Percentiles rank a stretch among this genome's conserved stretches.
Conservation (phyloP, 2,797 vertebrate genomes). For the Anas capensis region DNA sequence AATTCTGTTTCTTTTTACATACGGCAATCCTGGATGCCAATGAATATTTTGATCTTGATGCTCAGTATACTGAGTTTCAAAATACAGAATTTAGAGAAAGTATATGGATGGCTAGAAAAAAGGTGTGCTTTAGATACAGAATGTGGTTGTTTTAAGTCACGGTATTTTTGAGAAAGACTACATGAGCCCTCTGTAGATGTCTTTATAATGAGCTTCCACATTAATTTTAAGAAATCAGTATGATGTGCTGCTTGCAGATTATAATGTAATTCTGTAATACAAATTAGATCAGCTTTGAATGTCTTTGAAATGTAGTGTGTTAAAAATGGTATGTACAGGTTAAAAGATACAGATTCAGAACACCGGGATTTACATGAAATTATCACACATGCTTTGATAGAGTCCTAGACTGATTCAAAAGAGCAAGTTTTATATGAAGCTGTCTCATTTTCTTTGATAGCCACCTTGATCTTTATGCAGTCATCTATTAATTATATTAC, state of each 20-base stretch:
- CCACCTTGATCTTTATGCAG: constrained; percentile 81
- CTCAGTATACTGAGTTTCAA: neutral
- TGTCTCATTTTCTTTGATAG: constrained; percentile 81
- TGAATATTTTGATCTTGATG: neutral
- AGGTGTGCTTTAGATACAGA: neutral
- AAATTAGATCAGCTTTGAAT: constrained; percentile 77
- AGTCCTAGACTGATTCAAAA: constrained; percentile 80
- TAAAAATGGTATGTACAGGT: constrained; percentile 79
- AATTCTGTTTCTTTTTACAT: neutral
- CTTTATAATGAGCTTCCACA: constrained; percentile 65
- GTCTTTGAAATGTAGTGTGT: constrained; percentile 79
- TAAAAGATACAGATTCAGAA: constrained; percentile 81
- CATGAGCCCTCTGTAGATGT: constrained; percentile 38
- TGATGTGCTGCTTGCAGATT: constrained; percentile 68
- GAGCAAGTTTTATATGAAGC: constrained; percentile 76
- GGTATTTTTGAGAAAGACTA: constrained; percentile 34
- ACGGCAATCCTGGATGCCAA: rapidly evolving
- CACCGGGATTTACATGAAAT: constrained; percentile 83
- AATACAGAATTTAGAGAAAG: neutral
- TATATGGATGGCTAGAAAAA: neutral
- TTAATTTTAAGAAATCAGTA: constrained; percentile 76
- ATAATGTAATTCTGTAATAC: constrained; percentile 78
- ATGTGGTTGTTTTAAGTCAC: neutral
- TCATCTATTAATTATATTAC: constrained; percentile 85
- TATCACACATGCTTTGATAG: constrained; percentile 84